Evolutionary conservation across 2,797 vertebrate genomes (phyloP).

Genomic region (Lycodopsis pacificus): DNA sequence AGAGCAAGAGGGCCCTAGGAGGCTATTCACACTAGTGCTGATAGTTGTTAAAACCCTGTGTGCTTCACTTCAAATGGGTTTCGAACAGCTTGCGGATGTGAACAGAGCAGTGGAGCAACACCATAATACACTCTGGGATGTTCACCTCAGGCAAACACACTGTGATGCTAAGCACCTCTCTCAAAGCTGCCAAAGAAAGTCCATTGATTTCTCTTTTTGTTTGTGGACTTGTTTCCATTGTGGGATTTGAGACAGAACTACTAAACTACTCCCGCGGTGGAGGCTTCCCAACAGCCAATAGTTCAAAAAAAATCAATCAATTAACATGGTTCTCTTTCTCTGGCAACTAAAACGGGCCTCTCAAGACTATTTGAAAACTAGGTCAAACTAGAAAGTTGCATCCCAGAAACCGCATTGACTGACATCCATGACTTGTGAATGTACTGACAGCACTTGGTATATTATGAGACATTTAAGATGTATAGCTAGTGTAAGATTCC

Average conservation of each 20-base stretch:
- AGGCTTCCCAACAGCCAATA: slow-evolving; percentile 45
- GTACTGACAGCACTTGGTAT: not conserved
- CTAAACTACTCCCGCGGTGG: slow-evolving; percentile 24
- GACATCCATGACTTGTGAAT: slow-evolving; percentile 14
- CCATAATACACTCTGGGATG: slow-evolving; percentile 77
- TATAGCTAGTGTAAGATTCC: slow-evolving; percentile 2
- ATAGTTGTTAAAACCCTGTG: slow-evolving; percentile 76
- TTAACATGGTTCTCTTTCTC: slow-evolving; percentile 52
- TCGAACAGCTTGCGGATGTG: slow-evolving; percentile 75
- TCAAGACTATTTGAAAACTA: slow-evolving; percentile 50
- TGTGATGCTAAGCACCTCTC: slow-evolving; percentile 74
- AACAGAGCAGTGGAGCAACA: slow-evolving; percentile 77
- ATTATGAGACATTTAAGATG: not conserved
- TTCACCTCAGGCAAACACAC: slow-evolving; percentile 76
- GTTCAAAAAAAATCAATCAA: slow-evolving; percentile 57
- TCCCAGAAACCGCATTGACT: slow-evolving; percentile 6
- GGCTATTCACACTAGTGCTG: slow-evolving; percentile 71
- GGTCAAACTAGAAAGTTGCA: slow-evolving; percentile 63
- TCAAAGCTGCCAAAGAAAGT: slow-evolving; percentile 76
- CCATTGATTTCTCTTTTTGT: slow-evolving; percentile 75
- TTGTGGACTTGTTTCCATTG: slow-evolving; percentile 66
- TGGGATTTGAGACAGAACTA: slow-evolving; percentile 63
- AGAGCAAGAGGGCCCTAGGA: slow-evolving; percentile 70
- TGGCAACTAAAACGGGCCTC: slow-evolving; percentile 18
- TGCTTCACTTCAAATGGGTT: slow-evolving; percentile 80